Conservation (phyloP, 2,888 invertebrate species). For the Acleris holmiana region DNA sequence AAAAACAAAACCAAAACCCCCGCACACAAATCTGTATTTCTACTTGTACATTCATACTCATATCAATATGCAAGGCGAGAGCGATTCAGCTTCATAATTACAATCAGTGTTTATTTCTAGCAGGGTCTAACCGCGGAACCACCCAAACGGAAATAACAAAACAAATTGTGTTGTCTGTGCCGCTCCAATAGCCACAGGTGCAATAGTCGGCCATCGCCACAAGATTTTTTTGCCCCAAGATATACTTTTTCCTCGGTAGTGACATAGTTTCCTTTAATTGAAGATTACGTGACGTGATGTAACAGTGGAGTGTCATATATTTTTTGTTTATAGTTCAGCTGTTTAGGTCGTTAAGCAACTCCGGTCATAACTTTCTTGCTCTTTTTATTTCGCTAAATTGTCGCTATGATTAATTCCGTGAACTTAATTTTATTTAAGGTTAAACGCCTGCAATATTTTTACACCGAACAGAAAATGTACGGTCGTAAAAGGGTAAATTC, state of each 20-base stretch:
- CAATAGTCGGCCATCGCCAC: constrained; percentile 22
- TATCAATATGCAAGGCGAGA: no score
- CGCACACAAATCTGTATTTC: no score
- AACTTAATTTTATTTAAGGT: neutral
- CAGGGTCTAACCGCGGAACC: neutral
- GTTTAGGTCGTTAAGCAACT: constrained; percentile 49
- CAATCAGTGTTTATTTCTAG: neutral
- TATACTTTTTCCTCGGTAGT: constrained; percentile 61
- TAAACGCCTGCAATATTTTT: no score
- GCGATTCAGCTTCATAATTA: no score
- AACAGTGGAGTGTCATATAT: constrained; percentile 54
- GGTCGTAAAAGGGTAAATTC: no score
- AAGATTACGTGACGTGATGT: constrained; percentile 67
- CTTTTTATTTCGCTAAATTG: constrained; percentile 21
- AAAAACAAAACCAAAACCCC: no score
- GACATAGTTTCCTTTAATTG: constrained; percentile 68
- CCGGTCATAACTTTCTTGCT: constrained; percentile 32
- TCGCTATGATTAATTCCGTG: constrained; percentile 9
- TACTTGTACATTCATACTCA: no score
- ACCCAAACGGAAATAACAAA: constrained; percentile 23
- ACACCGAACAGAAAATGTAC: no score
- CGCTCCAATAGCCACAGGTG: constrained; percentile 29
- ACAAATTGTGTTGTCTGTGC: constrained; percentile 31
- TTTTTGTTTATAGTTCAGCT: constrained; percentile 52
- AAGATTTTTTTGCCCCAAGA: constrained; percentile 27